Evolutionary conservation across 2,888 invertebrate genomes (phyloP).

Genomic region (Rhagonycha fulva): DNA sequence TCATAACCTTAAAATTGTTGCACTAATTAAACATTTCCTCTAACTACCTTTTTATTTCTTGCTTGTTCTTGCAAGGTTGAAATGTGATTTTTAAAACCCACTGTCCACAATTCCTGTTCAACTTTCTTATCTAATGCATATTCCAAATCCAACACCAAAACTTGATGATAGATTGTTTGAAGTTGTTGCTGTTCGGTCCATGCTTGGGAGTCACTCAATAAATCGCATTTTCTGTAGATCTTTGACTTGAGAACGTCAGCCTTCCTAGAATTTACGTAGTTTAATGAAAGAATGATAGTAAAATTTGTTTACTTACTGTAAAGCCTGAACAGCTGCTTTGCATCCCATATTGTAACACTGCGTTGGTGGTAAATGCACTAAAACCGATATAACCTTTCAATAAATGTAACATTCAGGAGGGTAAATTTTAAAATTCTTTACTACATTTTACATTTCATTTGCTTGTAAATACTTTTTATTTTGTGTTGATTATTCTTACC

Average conservation of each 20-base stretch:
- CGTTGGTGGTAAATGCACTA: neutral
- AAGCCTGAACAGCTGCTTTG: constrained; percentile 76
- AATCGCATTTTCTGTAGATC: constrained; percentile 67
- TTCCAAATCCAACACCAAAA: constrained; percentile 79
- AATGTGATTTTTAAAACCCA: constrained; percentile 87
- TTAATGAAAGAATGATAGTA: neutral
- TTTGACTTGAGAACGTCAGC: constrained; percentile 75
- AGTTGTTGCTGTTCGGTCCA: constrained; percentile 61
- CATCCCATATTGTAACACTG: constrained; percentile 63
- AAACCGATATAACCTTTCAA: neutral
- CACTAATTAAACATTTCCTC: neutral
- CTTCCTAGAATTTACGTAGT: constrained; percentile 59
- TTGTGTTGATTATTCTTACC: neutral
- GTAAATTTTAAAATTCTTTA: neutral
- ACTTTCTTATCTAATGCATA: constrained; percentile 88
- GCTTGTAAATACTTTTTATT: neutral
- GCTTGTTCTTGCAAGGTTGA: constrained; percentile 75
- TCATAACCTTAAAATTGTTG: neutral
- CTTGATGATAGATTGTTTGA: constrained; percentile 65
- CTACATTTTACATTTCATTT: neutral
- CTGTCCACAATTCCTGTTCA: constrained; percentile 88
- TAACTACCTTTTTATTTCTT: constrained; percentile 76
- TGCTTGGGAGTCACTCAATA: constrained; percentile 50
- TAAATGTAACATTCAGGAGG: neutral
- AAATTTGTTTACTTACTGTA: constrained; percentile 62